A percentile compares a stretch with the other conserved stretches of the same genome.
These are phyloP conservation scores for Candidula unifasciata DNA, from an alignment of 2,888 invertebrate species.

Conservation along the genomic window DNA sequence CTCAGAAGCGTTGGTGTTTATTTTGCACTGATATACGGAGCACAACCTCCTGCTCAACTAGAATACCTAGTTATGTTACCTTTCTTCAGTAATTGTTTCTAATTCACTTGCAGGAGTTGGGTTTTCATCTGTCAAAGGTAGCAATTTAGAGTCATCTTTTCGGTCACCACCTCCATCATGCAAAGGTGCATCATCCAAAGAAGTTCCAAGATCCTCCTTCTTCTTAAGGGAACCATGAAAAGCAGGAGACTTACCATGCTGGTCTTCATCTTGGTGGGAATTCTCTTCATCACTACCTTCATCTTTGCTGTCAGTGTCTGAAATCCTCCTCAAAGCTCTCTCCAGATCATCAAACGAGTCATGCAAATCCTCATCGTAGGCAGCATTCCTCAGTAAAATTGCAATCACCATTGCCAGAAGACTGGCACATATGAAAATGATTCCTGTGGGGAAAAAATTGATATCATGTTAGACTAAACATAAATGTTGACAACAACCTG, in stretches of 20 bases:
- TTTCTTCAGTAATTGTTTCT: slow-evolving; percentile 35
- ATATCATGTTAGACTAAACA: too few relatives aligned
- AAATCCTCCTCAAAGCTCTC: slow-evolving; percentile 31
- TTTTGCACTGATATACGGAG: too few relatives aligned
- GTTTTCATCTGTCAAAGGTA: not conserved
- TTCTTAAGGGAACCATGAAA: not conserved
- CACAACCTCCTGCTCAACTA: not conserved
- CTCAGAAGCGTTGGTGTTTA: too few relatives aligned
- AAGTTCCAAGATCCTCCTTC: not conserved
- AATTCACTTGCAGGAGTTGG: slow-evolving; percentile 2
- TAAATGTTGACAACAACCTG: too few relatives aligned
- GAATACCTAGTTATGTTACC: not conserved
- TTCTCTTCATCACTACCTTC: slow-evolving; percentile 28
- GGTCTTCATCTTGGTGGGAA: slow-evolving; percentile 21
- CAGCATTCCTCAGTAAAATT: slow-evolving; percentile 28
- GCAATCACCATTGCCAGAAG: slow-evolving; percentile 39
- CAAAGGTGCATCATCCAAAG: not conserved
- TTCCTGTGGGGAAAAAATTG: slow-evolving; percentile 16
- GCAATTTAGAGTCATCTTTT: slow-evolving; percentile 9
- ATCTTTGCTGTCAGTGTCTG: slow-evolving; percentile 1
- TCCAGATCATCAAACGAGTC: slow-evolving; percentile 44
- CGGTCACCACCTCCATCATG: not conserved
- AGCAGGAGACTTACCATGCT: not conserved
- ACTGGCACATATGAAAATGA: slow-evolving; percentile 33
- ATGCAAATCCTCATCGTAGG: slow-evolving; percentile 30